A percentile compares a stretch with the other conserved stretches of the same genome.
Conservation (phyloP, 2,113 vertebrate species). For the Marcusenius ussheri region DNA sequence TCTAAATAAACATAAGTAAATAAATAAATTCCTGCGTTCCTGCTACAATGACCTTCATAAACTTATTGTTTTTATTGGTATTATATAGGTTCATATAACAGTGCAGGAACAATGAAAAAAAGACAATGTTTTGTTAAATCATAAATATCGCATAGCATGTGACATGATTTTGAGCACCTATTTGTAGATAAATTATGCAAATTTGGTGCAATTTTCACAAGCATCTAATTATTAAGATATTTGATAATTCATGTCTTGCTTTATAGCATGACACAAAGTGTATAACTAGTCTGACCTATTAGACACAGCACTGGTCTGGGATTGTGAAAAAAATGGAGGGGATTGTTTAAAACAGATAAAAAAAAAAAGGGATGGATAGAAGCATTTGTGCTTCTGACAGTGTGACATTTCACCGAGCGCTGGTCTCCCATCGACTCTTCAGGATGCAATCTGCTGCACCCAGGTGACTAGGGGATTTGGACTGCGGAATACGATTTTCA, state of each 20-base stretch:
- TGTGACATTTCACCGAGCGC: not conserved
- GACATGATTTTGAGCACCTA: not conserved
- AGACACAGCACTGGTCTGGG: not conserved
- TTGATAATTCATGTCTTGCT: not conserved
- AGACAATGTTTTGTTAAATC: not conserved
- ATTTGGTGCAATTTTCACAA: not conserved
- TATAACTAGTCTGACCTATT: not conserved
- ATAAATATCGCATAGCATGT: not conserved
- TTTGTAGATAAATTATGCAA: not conserved
- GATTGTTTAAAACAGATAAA: not conserved
- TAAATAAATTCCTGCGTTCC: too few relatives aligned
- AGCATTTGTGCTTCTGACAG: not conserved
- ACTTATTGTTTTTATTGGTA: too few relatives aligned
- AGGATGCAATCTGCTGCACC: not conserved
- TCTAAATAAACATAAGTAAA: too few relatives aligned
- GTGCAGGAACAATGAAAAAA: not conserved
- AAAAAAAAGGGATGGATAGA: not conserved
- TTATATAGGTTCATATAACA: too few relatives aligned
- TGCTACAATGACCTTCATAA: too few relatives aligned
- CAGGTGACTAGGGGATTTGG: not conserved
- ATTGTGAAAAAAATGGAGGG: not conserved
- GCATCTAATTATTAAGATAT: not conserved
- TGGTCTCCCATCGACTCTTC: not conserved
- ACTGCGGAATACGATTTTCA: not conserved
- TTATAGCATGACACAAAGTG: not conserved